Conservation (phyloP, 2,888 invertebrate species). For the Rhingia rostrata region DNA sequence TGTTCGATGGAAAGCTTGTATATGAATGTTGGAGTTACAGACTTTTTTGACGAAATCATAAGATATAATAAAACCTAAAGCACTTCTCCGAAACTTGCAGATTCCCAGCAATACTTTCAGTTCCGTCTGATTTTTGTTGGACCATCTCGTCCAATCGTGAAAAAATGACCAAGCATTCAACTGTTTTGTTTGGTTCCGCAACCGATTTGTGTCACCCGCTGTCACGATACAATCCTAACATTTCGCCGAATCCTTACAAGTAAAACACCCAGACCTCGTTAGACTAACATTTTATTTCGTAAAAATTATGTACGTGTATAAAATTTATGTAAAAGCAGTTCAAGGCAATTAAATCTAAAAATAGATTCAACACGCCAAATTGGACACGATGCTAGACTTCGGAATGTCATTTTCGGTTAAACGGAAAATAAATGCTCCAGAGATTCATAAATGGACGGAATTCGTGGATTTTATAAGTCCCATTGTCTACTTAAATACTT, state of each 20-base stretch:
- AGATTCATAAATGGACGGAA: constrained; percentile 67
- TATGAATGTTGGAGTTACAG: too few relatives aligned
- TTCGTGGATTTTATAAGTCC: constrained; percentile 43
- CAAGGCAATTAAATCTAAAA: background rate
- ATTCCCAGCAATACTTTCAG: too few relatives aligned
- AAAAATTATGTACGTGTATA: constrained; percentile 7
- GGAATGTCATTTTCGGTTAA: constrained; percentile 21
- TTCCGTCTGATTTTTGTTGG: too few relatives aligned
- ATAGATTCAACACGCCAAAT: background rate
- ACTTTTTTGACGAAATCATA: too few relatives aligned
- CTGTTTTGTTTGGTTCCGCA: too few relatives aligned
- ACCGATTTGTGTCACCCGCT: too few relatives aligned
- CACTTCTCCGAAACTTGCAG: too few relatives aligned
- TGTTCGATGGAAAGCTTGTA: too few relatives aligned
- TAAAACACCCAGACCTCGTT: background rate
- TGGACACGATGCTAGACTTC: background rate
- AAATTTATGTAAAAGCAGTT: constrained; percentile 15
- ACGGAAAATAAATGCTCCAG: constrained; percentile 12
- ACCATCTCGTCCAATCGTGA: too few relatives aligned
- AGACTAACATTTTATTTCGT: constrained; percentile 2
- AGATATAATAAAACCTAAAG: too few relatives aligned
- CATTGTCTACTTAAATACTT: constrained; percentile 21
- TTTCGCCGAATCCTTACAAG: background rate
- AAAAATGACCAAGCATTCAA: too few relatives aligned
- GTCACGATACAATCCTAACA: too few relatives aligned